A percentile compares a stretch with the other conserved stretches of the same genome.
phyloP scores from a whole-genome alignment of 2,113 vertebrate genomes.

The Sylvia atricapilla region DNA sequence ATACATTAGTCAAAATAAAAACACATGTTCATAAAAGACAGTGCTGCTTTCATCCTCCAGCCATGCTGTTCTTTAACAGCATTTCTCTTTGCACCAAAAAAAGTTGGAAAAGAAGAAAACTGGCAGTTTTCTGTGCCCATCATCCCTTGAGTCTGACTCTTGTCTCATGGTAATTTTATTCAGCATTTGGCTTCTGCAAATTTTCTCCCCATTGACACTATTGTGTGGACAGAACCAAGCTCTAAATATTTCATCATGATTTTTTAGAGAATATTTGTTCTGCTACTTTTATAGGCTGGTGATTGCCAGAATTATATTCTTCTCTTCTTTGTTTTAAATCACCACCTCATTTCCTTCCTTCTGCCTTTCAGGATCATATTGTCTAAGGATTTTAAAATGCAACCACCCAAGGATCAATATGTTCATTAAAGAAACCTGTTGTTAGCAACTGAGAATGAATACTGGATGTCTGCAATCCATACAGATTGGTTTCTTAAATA shows the following conservation, averaged over 20 bases:
- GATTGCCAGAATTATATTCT: constrained; percentile 1
- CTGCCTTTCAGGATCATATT: neutral
- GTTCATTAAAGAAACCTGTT: neutral
- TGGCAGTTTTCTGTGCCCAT: neutral
- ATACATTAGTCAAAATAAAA: constrained; percentile 47
- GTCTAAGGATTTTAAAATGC: neutral
- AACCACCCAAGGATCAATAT: neutral
- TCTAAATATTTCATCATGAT: constrained; percentile 32
- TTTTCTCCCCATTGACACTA: constrained; percentile 1
- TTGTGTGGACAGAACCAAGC: constrained; percentile 19
- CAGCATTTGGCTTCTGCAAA: neutral
- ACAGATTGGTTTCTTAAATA: neutral
- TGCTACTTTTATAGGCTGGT: constrained; percentile 26
- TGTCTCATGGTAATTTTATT: neutral
- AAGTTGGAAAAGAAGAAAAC: neutral
- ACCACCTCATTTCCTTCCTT: neutral
- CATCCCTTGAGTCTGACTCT: neutral
- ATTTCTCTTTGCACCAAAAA: neutral
- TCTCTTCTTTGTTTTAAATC: neutral
- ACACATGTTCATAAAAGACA: constrained; percentile 22
- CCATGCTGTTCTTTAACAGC: neutral
- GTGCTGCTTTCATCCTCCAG: neutral
- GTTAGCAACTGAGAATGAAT: neutral
- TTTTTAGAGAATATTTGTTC: neutral
- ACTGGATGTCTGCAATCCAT: neutral